Percentiles rank a stretch among this genome's conserved stretches.
phyloP scores from a whole-genome alignment of 2,888 invertebrate genomes.

The Polydesmus complanatus region DNA sequence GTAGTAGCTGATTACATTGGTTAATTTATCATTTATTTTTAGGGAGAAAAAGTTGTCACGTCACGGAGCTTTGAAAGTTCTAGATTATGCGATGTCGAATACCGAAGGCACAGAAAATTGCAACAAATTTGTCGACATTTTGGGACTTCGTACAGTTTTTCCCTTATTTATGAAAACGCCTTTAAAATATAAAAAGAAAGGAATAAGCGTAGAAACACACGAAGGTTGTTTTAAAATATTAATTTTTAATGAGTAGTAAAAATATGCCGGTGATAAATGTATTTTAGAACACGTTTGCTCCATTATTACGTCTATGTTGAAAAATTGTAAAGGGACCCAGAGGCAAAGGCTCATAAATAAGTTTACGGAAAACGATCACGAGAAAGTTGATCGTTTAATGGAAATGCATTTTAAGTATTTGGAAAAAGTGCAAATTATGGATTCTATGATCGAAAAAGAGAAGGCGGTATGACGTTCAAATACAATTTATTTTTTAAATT shows the following conservation, averaged over 20 bases:
- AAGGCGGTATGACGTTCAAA: slow-evolving; percentile 23
- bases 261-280: background rate
- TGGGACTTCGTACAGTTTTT: slow-evolving; percentile 89
- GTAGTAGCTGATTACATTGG: background rate
- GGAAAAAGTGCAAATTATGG: slow-evolving; percentile 75
- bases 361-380: slow-evolving; percentile 95
- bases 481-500: background rate
- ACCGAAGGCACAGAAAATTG: slow-evolving; percentile 80
- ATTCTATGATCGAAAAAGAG: slow-evolving; percentile 53
- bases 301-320: slow-evolving; percentile 80
- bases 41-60: slow-evolving; percentile 92
- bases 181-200: slow-evolving; percentile 58
- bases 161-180: slow-evolving; percentile 99
- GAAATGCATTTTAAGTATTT: slow-evolving; percentile 95
- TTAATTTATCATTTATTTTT: slow-evolving; percentile 17
- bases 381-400: slow-evolving; percentile 89
- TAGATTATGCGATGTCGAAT: slow-evolving; percentile 95
- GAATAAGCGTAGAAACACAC: slow-evolving; percentile 52
- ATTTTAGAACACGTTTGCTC: slow-evolving; percentile 79
- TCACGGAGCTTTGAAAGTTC: slow-evolving; percentile 87
- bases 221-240: slow-evolving; percentile 45
- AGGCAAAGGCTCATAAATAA: slow-evolving; percentile 80
- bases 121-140: slow-evolving; percentile 93
- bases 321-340: slow-evolving; percentile 82
- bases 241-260: slow-evolving; percentile 2